Evolutionary conservation across 2,797 vertebrate genomes (phyloP).

Genomic region (Spondyliosoma cantharus): DNA sequence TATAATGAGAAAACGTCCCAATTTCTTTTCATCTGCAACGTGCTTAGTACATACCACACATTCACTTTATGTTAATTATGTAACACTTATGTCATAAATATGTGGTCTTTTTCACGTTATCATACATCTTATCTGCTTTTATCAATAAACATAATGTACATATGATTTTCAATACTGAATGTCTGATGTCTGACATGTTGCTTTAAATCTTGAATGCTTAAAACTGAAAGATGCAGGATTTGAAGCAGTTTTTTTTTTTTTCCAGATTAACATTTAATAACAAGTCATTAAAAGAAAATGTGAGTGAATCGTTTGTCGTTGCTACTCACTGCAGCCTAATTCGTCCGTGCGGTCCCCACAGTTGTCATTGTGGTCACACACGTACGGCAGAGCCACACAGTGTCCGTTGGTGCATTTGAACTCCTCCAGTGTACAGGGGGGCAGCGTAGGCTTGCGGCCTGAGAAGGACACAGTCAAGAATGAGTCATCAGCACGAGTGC

Average conservation of each 20-base stretch:
- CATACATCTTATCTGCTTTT: background rate
- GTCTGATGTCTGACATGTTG: too few relatives aligned
- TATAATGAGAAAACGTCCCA: background rate
- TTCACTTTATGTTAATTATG: background rate
- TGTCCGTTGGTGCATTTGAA: constrained; percentile 91
- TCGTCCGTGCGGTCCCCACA: constrained; percentile 93
- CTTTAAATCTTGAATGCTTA: too few relatives aligned
- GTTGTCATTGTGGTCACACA: constrained; percentile 92
- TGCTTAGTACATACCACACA: background rate
- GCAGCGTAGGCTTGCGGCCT: constrained; percentile 88
- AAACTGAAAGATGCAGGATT: too few relatives aligned
- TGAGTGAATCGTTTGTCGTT: constrained; percentile 5
- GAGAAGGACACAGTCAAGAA: constrained; percentile 50
- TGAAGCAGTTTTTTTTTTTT: background rate
- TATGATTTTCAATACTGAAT: background rate
- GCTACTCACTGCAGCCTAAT: constrained; percentile 92
- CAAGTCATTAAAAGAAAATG: background rate
- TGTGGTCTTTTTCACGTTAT: background rate
- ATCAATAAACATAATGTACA: background rate
- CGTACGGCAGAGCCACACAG: constrained; percentile 87
- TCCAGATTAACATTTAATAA: background rate
- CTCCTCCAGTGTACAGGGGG: constrained; percentile 89
- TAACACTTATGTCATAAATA: background rate
- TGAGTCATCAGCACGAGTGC: constrained; percentile 35
- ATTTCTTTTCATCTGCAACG: background rate